A percentile compares a stretch with the other conserved stretches of the same genome.
phyloP scores from a whole-genome alignment of 2,113 vertebrate species.

The Burhinus oedicnemus region DNA sequence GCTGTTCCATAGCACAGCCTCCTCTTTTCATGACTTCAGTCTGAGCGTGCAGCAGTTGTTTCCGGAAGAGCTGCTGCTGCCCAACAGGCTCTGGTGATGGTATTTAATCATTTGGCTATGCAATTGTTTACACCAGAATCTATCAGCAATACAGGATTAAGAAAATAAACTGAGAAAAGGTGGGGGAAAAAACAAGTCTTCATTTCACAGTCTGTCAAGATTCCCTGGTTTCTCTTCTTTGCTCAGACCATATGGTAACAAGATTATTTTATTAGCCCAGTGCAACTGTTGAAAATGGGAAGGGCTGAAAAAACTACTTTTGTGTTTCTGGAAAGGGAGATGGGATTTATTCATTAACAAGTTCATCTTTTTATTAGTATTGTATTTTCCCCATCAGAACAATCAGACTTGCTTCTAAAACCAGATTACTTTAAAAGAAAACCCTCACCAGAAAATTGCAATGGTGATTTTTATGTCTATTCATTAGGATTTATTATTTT shows the following conservation, averaged over 20 bases:
- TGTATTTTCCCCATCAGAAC: neutral
- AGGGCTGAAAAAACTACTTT: neutral
- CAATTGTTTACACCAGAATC: neutral
- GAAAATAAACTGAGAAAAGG: neutral
- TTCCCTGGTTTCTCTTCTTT: conserved; percentile 10
- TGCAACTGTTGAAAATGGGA: conserved; percentile 8
- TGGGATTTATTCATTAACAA: conserved; percentile 3
- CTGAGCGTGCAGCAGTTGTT: neutral
- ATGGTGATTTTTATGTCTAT: neutral
- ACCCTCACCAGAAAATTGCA: neutral
- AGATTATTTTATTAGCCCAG: conserved; percentile 36
- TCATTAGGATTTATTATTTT: conserved; percentile 41
- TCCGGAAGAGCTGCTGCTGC: neutral
- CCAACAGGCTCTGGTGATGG: neutral
- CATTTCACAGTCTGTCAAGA: neutral
- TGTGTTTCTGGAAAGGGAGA: neutral
- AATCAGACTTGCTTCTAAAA: neutral
- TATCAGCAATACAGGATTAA: neutral
- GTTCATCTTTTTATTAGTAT: conserved; percentile 25
- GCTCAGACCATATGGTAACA: neutral
- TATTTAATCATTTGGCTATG: neutral
- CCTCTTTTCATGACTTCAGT: neutral
- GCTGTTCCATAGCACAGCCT: neutral
- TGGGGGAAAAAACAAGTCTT: neutral
- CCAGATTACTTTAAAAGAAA: neutral